Evolutionary conservation across 64 coral and sea anemone species (phyloP), one percentile per base, ranked within the genome.

Genomic region (Montipora capricornis): DNA sequence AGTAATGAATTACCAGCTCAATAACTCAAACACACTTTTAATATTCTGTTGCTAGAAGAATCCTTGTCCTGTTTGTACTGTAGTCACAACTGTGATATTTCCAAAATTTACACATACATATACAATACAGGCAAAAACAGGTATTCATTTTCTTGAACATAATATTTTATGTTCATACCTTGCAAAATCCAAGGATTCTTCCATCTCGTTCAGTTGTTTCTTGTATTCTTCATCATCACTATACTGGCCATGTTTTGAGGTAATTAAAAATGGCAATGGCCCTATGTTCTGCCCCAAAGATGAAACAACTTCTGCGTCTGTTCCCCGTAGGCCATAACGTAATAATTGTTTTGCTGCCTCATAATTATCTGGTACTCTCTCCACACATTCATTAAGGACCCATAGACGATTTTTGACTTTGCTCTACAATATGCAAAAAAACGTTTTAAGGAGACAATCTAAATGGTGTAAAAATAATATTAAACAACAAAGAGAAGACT

Each of bases 381-480:
- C 98, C 37, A 96, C 92, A 87, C 95, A 99, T 29, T 99, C 98
- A 69, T 99, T 96, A 24, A 99, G 85, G 14, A 96, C 98, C 98
- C 98, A 99, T 8, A 99, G 70, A 47, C 98, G 95, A 94, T 99
- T 99, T 62, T 94, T 95, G n/a, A 99, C 93, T 89, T 99, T 99
- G 74, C 98, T 96, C 98, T 99, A 55, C 1, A 88, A 81, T 7
- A 57, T 3, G 48, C 49, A 50, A 77, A 3, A 71, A 2, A 57
- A 57, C 37, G 2, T 37, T 57, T 57, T 57, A 11, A 57, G 53
- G 53, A 8, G 53, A 57, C 11, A 11, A 8, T 11, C 6, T 11
- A 57, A 8, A 57, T 57, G 37, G 53, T 57, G 53, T 57, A 73
- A 15, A 71, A 11, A 71, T 2, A 71, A 3, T 4, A 20, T 5